phyloP scores from a whole-genome alignment of 2,888 invertebrate genomes.

The Lasius fuliginosus region DNA sequence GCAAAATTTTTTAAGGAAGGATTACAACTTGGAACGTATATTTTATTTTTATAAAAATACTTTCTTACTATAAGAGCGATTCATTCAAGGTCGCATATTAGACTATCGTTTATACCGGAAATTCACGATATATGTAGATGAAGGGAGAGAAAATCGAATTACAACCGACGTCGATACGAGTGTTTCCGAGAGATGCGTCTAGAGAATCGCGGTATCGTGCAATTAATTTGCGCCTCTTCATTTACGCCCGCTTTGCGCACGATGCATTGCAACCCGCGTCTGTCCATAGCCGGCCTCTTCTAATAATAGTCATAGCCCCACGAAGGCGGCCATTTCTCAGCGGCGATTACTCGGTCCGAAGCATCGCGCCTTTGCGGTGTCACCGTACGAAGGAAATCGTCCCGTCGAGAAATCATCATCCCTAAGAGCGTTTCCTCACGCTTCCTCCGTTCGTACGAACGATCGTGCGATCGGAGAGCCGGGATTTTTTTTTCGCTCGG shows the following conservation, averaged over 20 bases:
- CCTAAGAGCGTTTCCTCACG: too few relatives aligned
- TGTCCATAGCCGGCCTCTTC: slow-evolving; percentile 60
- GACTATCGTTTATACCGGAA: neutral
- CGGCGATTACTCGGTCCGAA: slow-evolving; percentile 28
- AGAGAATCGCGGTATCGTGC: neutral
- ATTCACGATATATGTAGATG: neutral
- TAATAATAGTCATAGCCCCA: slow-evolving; percentile 71
- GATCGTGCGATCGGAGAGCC: slow-evolving; percentile 34
- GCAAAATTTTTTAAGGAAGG: neutral
- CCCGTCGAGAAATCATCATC: neutral
- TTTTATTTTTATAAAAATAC: neutral
- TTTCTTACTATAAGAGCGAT: too few relatives aligned
- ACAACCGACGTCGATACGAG: neutral
- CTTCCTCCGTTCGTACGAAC: neutral
- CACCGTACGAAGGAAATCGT: neutral
- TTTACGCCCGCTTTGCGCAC: neutral
- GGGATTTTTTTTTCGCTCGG: slow-evolving; percentile 24
- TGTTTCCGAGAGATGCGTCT: neutral
- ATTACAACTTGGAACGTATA: neutral
- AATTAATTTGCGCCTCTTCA: neutral
- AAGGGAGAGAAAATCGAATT: neutral
- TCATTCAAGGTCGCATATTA: neutral
- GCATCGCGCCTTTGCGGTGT: neutral
- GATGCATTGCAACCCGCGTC: slow-evolving; percentile 40
- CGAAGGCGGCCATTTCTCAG: slow-evolving; percentile 71